phyloP scores from a whole-genome alignment of 2,888 invertebrate genomes.

The Diaperis boleti region DNA sequence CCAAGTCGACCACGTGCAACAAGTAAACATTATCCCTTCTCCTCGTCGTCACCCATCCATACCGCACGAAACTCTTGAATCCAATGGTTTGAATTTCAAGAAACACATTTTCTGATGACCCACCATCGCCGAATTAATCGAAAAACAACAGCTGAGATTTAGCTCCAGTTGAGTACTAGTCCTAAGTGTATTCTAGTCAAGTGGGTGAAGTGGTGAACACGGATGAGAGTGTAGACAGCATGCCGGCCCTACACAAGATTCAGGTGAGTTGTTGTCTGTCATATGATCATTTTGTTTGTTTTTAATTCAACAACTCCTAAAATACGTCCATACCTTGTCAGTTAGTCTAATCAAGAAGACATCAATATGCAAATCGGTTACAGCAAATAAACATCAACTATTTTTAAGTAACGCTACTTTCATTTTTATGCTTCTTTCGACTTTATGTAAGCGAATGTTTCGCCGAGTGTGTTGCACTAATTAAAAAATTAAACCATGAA shows the following conservation, averaged over 20 bases:
- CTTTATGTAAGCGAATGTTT: constrained; percentile 48
- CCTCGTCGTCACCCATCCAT: constrained; percentile 1
- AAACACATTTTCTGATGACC: constrained; percentile 17
- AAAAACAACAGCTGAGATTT: constrained; percentile 6
- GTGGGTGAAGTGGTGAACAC: not conserved
- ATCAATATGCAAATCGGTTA: constrained; percentile 17
- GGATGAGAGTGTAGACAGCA: constrained; percentile 14
- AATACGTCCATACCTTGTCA: too few relatives aligned
- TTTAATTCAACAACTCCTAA: too few relatives aligned
- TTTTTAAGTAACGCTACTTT: constrained; percentile 46
- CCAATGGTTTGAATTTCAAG: constrained; percentile 17
- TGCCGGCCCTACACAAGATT: constrained; percentile 47
- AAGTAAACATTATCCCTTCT: constrained; percentile 15
- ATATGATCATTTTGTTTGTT: too few relatives aligned
- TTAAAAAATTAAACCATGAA: constrained; percentile 47
- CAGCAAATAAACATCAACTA: constrained; percentile 44
- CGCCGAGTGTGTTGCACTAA: constrained; percentile 42
- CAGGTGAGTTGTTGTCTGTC: not conserved
- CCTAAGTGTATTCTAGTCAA: not conserved
- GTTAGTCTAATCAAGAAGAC: too few relatives aligned
- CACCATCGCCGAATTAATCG: constrained; percentile 18
- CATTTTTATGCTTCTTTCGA: constrained; percentile 48
- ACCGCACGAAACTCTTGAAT: constrained; percentile 7
- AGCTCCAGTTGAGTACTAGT: not conserved
- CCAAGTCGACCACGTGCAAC: constrained; percentile 11